Percentiles rank a stretch among this genome's conserved stretches.
Evolutionary conservation across 2,797 vertebrate species (phyloP).

Genomic region (Capromys pilorides): DNA sequence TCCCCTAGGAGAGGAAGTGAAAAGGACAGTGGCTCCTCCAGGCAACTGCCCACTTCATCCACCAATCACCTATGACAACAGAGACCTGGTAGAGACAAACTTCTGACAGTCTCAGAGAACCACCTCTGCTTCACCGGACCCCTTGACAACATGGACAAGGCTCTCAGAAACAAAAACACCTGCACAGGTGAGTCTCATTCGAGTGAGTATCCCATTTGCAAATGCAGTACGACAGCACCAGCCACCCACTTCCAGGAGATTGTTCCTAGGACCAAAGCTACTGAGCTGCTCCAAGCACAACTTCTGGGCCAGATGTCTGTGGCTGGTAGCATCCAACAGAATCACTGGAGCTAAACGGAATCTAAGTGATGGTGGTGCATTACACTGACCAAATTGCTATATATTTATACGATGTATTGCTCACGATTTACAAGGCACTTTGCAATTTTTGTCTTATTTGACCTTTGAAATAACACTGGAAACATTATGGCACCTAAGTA

Average conservation of each 20-base stretch:
- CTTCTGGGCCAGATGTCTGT: background rate
- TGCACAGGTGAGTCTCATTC: background rate
- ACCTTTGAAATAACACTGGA: background rate
- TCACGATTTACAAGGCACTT: conserved; percentile 25
- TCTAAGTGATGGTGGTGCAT: background rate
- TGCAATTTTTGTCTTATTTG: conserved; percentile 14
- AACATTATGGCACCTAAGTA: background rate
- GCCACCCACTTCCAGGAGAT: background rate
- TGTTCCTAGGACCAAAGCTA: background rate
- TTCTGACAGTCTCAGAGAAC: background rate
- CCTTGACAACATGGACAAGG: background rate
- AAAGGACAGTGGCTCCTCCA: background rate
- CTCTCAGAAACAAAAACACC: background rate
- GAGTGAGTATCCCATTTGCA: background rate
- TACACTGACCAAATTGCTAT: background rate
- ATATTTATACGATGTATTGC: background rate
- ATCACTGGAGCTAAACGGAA: background rate
- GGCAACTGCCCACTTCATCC: accelerated
- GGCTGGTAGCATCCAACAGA: background rate
- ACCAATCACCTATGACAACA: background rate
- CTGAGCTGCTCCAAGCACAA: background rate
- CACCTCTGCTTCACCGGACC: background rate
- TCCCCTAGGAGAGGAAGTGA: background rate
- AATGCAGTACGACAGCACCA: background rate
- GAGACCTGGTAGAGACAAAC: background rate